Base-by-base conservation (phyloP, 2,113 vertebrate species). In the Fukomys damarensis region DNA sequence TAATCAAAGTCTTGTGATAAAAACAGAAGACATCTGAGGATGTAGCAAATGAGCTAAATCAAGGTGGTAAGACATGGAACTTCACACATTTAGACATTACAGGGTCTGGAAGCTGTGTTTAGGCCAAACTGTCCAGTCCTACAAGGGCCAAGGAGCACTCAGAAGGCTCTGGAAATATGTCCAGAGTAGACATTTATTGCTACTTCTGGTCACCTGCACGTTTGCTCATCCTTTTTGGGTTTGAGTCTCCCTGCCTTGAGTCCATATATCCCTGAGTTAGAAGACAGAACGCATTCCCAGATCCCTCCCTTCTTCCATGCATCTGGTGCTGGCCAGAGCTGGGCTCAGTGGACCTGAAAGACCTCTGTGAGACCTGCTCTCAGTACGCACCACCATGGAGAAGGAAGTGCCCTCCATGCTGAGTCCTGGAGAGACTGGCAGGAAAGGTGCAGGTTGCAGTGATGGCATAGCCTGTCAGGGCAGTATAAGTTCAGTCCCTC, bases 91-190 rank as follows among this genome's bases (percentile, higher is more conserved):
- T 14, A 83, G 26, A 43, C 43, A 24, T 22, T 22, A 65, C 35
- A 30, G 61, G 26, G 11, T 12, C 32, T 68, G 41, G 72, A 26
- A 49, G 19, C 10, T 32, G 41, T 20, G 32, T 20, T 66, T 58
- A 32, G 41, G 28, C 10, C 61, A 70, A 54, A 54, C 7, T 74
- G 35, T 30, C 28, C 28, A 59, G 63, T 61, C 76, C 74, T 72
- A 9, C 8, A 3, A 79, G 54, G 2, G n/a, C 6, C 0, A 0
- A 3, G 43, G n/a, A 84, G 89, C 19, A 32, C 10, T n/a, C 19
- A 17, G n/a, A 58, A 26, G 41, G 14, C 2, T 19, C 66, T 26
- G 24, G 7, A 32, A 13, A 38, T 1, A 11, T 41, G 26, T 26
- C 32, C 6, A 35, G 13, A 16, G 3, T 8, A 58, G 59, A 16